Percentiles rank a stretch among this genome's conserved stretches.
Conservation (phyloP, 2,797 vertebrate genomes). For the Enteromius anoplus region DNA sequence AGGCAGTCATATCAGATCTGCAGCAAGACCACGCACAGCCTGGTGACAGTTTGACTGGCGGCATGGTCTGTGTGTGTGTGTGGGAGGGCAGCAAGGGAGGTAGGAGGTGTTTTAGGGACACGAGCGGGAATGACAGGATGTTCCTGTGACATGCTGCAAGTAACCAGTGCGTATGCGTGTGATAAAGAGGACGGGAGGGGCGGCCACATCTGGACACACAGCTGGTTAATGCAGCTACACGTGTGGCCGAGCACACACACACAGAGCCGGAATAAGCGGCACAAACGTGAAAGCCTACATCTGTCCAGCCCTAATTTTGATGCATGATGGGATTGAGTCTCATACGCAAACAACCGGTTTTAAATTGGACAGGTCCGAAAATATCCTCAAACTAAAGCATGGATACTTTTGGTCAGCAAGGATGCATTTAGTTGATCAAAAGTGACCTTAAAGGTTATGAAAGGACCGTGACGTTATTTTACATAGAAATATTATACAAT, state of each 20-base stretch:
- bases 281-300: constrained; percentile 39
- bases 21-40: constrained; percentile 85
- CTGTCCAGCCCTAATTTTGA: constrained; percentile 45
- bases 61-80: constrained; percentile 73
- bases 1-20: constrained; percentile 88
- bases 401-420: not conserved
- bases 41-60: constrained; percentile 92
- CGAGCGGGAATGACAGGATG: constrained; percentile 83
- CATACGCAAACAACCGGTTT: constrained; percentile 21
- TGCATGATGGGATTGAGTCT: constrained; percentile 41
- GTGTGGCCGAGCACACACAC: constrained; percentile 26
- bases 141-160: constrained; percentile 75
- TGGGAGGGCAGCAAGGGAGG: constrained; percentile 74
- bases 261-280: constrained; percentile 34
- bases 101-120: constrained; percentile 50
- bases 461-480: not conserved
- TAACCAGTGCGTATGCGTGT: constrained; percentile 42
- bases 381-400: not conserved
- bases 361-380: constrained; percentile 30
- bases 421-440: not conserved
- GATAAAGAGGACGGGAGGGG: constrained; percentile 65
- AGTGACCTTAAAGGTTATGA: not conserved
- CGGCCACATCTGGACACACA: constrained; percentile 58
- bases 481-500: not conserved
- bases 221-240: constrained; percentile 54